A percentile compares a stretch with the other conserved stretches of the same genome.
Evolutionary conservation across 1,140 invertebrate genomes (phyloP).

Genomic region (Drosophila busckii): DNA sequence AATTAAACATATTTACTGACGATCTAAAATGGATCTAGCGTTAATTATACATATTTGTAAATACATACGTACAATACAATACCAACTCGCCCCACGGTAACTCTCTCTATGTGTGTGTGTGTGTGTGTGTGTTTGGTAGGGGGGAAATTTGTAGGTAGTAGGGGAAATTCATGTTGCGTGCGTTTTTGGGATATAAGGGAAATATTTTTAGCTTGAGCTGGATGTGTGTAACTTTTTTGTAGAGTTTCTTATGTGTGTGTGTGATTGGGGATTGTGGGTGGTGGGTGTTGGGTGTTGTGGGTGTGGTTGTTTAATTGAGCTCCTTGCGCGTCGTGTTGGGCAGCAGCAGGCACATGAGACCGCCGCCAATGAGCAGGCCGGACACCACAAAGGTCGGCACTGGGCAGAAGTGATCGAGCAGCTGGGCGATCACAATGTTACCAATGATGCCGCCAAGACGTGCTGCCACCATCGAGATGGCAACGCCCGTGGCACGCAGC

Average conservation of each 20-base stretch:
- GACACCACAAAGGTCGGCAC: constrained; percentile 92
- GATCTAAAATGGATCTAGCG: constrained; percentile 49
- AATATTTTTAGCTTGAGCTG: too few relatives aligned
- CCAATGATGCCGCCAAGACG: constrained; percentile 91
- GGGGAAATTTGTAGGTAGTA: neutral
- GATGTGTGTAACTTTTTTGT: neutral
- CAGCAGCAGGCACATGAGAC: constrained; percentile 89
- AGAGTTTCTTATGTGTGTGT: neutral
- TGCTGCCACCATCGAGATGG: constrained; percentile 92
- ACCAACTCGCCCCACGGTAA: neutral
- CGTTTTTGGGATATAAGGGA: too few relatives aligned
- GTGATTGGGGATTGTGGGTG: neutral
- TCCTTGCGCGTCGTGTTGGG: constrained; percentile 91
- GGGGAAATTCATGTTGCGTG: too few relatives aligned
- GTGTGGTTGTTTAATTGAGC: constrained; percentile 81
- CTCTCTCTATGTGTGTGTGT: neutral
- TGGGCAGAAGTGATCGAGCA: constrained; percentile 90
- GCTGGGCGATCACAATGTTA: constrained; percentile 90
- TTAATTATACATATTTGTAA: constrained; percentile 11
- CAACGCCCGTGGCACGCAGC: constrained; percentile 90
- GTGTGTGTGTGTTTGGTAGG: too few relatives aligned
- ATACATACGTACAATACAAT: constrained; percentile 24
- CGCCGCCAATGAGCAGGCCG: constrained; percentile 88
- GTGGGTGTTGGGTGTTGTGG: neutral
- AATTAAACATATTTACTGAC: constrained; percentile 64